Percentiles rank a stretch among this genome's conserved stretches.
These are phyloP conservation scores for Mormyrus proboscirostris DNA, from an alignment of 2,797 vertebrate species.

Conservation along the genomic window DNA sequence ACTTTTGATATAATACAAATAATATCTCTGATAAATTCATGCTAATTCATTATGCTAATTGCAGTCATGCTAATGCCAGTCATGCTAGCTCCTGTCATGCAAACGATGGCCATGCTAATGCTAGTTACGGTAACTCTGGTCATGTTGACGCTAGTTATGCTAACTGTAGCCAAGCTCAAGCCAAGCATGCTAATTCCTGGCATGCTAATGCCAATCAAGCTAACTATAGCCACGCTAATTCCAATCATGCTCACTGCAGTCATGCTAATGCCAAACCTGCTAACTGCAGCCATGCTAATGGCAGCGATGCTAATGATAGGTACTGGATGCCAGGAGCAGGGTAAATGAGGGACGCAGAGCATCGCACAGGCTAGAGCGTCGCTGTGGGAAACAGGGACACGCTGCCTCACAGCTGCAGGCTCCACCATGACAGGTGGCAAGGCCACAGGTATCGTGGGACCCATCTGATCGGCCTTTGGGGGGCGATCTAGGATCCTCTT, in stretches of 20 bases:
- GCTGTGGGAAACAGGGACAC: neutral
- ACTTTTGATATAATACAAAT: neutral
- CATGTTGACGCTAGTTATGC: neutral
- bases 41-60: neutral
- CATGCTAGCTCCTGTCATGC: neutral
- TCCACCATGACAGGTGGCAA: neutral
- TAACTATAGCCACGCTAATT: neutral
- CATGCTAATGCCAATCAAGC: neutral
- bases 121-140: neutral
- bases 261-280: neutral
- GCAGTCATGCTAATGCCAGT: neutral
- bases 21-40: neutral
- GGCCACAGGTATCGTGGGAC: neutral
- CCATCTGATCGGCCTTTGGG: neutral
- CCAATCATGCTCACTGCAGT: neutral
- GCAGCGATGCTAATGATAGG: neutral
- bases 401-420: neutral
- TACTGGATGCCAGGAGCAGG: neutral
- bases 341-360: neutral
- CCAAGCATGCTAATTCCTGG: neutral
- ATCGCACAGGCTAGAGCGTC: neutral
- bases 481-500: neutral
- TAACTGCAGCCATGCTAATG: neutral
- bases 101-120: neutral
- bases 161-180: neutral